These are phyloP conservation scores for Heliconius ismenius DNA, from an alignment of 2,888 invertebrate species.

Conservation along the genomic window DNA sequence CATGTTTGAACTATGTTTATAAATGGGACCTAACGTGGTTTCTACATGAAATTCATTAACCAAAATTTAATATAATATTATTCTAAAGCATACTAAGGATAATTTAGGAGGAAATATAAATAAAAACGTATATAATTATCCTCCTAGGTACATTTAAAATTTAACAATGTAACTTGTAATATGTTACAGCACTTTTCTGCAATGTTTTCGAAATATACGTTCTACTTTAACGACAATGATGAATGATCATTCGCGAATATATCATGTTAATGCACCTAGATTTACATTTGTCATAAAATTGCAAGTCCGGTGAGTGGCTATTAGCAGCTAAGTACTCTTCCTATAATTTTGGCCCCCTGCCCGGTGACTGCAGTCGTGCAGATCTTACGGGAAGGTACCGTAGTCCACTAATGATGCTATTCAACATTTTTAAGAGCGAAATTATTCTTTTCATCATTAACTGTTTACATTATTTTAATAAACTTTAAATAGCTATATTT, in stretches of 20 bases:
- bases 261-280: conserved; percentile 31
- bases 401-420: conserved; percentile 18
- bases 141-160: background rate
- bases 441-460: conserved; percentile 12
- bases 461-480: conserved; percentile 3
- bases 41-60: no score
- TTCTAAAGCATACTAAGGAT: no score
- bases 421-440: conserved; percentile 16
- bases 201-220: conserved; percentile 21
- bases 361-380: conserved; percentile 25
- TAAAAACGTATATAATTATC: no score
- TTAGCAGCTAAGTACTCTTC: conserved; percentile 36
- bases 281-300: conserved; percentile 40
- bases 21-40: no score
- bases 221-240: conserved; percentile 32
- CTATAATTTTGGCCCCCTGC: conserved; percentile 33
- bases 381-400: conserved; percentile 11
- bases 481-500: background rate
- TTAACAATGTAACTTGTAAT: background rate
- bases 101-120: background rate
- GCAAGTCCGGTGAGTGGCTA: conserved; percentile 36
- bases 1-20: no score
- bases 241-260: conserved; percentile 31
- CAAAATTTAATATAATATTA: no score
- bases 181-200: conserved; percentile 7